These are phyloP conservation scores for Vultur gryphus DNA, from an alignment of 2,797 vertebrate species.

Conservation along the genomic window DNA sequence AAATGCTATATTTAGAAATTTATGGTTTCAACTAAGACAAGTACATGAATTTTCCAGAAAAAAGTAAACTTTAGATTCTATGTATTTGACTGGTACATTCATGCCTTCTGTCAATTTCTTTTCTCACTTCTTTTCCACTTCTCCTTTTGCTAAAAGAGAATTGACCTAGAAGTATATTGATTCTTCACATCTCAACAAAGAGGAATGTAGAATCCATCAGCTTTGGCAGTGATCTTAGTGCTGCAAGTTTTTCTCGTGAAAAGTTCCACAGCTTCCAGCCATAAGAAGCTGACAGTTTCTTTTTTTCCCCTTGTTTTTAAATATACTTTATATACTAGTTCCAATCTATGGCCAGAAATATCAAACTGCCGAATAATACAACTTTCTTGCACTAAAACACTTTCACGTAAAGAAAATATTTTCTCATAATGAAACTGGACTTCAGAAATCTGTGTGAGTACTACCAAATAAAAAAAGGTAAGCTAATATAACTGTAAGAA, in stretches of 20 bases:
- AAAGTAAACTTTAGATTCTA: neutral
- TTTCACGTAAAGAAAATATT: neutral
- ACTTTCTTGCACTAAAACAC: neutral
- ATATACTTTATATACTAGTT: neutral
- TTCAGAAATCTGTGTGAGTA: neutral
- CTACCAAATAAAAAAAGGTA: neutral
- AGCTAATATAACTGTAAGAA: neutral
- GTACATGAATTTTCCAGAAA: neutral
- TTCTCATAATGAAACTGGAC: neutral
- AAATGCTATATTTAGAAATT: neutral
- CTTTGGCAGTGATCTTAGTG: neutral
- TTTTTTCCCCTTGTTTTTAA: neutral
- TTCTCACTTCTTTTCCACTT: neutral
- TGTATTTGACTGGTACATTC: neutral
- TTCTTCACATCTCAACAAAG: neutral
- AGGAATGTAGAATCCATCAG: neutral
- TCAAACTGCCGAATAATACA: neutral
- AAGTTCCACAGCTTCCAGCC: neutral
- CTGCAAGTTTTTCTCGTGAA: neutral
- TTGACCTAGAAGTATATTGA: neutral
- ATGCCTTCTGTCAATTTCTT: neutral
- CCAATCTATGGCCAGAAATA: neutral
- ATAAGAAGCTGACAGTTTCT: neutral
- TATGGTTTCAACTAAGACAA: neutral
- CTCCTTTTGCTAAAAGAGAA: neutral